Base-by-base conservation (phyloP, 2,797 vertebrate genomes). In the Xenentodon cancila region DNA sequence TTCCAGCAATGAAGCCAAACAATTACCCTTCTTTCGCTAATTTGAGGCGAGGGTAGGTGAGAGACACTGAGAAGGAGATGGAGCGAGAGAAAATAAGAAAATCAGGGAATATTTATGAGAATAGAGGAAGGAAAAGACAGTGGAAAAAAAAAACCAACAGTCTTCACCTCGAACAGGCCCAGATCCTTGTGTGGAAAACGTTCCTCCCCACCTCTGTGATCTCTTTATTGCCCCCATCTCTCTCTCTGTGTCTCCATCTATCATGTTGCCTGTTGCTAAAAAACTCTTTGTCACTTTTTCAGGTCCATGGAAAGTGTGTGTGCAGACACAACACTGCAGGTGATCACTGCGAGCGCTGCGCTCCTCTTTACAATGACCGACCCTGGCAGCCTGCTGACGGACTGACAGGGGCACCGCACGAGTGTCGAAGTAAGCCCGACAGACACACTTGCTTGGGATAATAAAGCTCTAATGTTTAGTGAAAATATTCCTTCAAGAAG, bases 291-390 rank as follows among this genome's bases (percentile, higher is more conserved):
- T 63, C 40, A 61, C 46, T 44, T 75, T 74, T 1, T 34, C 75
- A 99, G 97, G 93, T 99, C 68, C 95, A 99, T 43, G 97, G 97
- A 64, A 96, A 95, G 79, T 99, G 97, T 82, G 93, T 97, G 78
- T 99, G 97, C 89, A 95, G 94, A 85, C 97, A 99, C 92, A 95
- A 98, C 87, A 98, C 97, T 0, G 95, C 93, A 47, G 97, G 97
- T 54, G 88, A 92, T 64, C 96, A 99, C 88, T 99, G 97, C 82
- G 95, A 97, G 78, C 89, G 64, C 45, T 99, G 97, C 1, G 90
- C 95, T 47, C 87, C 94, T 0, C 91, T 99, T 62, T 95, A 95
- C 91, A 98, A 98, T 0, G 96, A 99, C 88, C 93, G 91, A n/a
- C 97, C 96, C 1, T 99, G 97, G 97, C 93, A 94, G 86, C 93